Evolutionary conservation across 2,113 vertebrate genomes (phyloP), one percentile per base, ranked within the genome.

Genomic region (Nicator chloris): DNA sequence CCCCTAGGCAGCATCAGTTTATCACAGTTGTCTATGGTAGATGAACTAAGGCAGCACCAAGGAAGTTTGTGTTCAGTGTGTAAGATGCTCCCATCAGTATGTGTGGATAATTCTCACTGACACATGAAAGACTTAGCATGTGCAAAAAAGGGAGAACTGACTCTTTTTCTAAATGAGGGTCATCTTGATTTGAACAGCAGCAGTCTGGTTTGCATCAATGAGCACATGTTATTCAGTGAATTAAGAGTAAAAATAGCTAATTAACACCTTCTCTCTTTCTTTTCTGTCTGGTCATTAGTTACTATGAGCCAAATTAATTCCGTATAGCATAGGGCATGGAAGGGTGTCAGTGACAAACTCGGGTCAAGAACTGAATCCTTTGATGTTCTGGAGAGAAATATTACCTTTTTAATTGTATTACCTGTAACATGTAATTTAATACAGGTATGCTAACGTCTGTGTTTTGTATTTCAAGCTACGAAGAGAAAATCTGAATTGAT

Each of bases 241-340:
- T 96, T 93, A 93, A 79, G 87, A 94, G 42, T 92, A 84, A 96
- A 94, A 93, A 49, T 77, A 87, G 84, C 93, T 93, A 92, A 95
- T 96, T 96, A 95, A 83, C 66, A 85, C 61, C 59, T 81, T 56
- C 54, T 53, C 40, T 80, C 11, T 90, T 90, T 91, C 71, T 87
- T 75, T 94, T 93, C 76, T 94, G 31, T 76, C 59, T 91, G 82
- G 35, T 86, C 50, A 39, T 87, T 78, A 88, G 84, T 93, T 89
- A 86, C 69, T 75, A 44, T 8, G 7, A 88, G 64, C 59, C 44
- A 86, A 82, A 87, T 92, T 84, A 85, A 95, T 85, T 92, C 56
- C 22, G 63, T 37, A 81, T 79, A 70, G 53, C 15, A 14, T 9
- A 86, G 35, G 65, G 40, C 66, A 59, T 69, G 65, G 65, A 71